Percentiles rank a stretch among this genome's conserved stretches.
Evolutionary conservation across 2,113 vertebrate genomes (phyloP).

Genomic region (Petromus typicus): DNA sequence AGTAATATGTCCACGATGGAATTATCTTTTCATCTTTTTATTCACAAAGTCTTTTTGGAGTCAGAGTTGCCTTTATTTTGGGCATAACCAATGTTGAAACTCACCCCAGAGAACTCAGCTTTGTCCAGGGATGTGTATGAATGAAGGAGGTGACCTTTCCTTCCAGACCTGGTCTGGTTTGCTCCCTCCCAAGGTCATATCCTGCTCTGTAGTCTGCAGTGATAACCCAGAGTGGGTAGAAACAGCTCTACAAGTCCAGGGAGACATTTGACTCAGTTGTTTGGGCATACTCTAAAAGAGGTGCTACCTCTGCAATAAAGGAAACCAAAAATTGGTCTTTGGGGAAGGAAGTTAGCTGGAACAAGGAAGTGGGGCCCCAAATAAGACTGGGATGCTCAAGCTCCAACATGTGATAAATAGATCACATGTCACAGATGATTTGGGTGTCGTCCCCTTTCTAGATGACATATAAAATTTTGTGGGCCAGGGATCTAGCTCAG

Average conservation of each 20-base stretch:
- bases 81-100: not conserved
- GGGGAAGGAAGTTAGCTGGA: not conserved
- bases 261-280: not conserved
- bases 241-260: not conserved
- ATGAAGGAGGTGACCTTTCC: not conserved
- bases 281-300: not conserved
- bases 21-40: not conserved
- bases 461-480: not conserved
- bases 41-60: not conserved
- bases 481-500: too few relatives aligned
- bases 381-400: not conserved
- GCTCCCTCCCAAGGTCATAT: not conserved
- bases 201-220: not conserved
- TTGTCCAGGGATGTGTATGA: not conserved
- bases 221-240: not conserved
- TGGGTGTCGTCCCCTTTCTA: not conserved
- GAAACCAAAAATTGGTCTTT: not conserved
- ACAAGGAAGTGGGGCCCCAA: not conserved
- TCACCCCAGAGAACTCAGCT: not conserved
- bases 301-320: not conserved
- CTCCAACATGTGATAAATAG: fast-evolving
- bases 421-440: fast-evolving
- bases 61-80: slow-evolving; percentile 40
- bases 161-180: not conserved
- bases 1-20: not conserved